Evolutionary conservation across 2,888 invertebrate genomes (phyloP).

Genomic region (Creontiades dilutus): DNA sequence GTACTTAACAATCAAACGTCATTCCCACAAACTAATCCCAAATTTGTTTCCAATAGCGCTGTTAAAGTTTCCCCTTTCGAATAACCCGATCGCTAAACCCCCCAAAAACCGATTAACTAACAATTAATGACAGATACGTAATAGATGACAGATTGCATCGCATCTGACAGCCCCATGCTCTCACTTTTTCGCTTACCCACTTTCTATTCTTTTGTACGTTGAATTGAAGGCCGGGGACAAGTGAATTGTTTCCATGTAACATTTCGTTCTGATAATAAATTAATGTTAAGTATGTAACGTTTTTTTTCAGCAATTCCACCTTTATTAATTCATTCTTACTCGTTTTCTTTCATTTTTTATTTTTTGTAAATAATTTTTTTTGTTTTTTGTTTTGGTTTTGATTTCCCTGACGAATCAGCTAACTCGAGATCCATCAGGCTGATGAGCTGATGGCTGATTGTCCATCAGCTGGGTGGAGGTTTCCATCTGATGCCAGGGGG

Average conservation of each 20-base stretch:
- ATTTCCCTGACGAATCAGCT: neutral
- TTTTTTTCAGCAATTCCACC: conserved; percentile 40
- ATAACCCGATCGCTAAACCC: too few relatives aligned
- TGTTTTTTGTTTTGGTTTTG: too few relatives aligned
- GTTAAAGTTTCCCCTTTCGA: too few relatives aligned
- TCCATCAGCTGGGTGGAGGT: conserved; percentile 11
- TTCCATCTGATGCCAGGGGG: conserved; percentile 56
- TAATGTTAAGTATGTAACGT: conserved; percentile 65
- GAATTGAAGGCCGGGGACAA: neutral
- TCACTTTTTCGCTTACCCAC: conserved; percentile 20
- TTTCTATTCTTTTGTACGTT: neutral
- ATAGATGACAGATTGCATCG: neutral
- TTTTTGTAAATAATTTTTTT: neutral
- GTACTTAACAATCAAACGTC: neutral
- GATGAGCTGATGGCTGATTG: neutral
- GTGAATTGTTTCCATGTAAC: neutral
- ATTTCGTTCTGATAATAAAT: conserved; percentile 50
- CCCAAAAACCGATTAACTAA: too few relatives aligned
- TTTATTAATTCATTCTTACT: neutral
- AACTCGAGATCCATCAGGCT: neutral
- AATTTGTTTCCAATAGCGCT: neutral
- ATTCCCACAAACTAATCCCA: neutral
- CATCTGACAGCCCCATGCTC: neutral
- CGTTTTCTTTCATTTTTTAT: neutral
- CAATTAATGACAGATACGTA: too few relatives aligned